phyloP scores from a whole-genome alignment of 2,113 vertebrate genomes.

The Rhombomys opimus region DNA sequence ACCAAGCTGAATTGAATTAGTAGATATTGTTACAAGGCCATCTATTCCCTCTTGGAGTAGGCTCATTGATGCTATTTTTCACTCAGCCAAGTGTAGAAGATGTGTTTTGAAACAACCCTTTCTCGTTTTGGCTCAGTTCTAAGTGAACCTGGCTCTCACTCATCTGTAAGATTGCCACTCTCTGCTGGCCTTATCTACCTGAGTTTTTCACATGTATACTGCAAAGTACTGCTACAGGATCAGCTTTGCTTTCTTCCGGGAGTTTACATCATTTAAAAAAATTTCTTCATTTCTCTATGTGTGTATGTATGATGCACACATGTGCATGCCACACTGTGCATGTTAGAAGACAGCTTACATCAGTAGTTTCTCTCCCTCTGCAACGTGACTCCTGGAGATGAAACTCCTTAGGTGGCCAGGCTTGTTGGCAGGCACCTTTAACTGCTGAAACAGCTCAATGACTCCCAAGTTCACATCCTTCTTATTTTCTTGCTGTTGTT shows the following conservation, averaged over 20 bases:
- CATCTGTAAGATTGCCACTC: neutral
- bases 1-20: slow-evolving; percentile 66
- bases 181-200: neutral
- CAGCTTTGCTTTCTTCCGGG: neutral
- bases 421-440: neutral
- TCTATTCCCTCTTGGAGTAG: neutral
- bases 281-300: neutral
- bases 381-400: neutral
- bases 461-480: neutral
- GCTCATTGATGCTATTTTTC: slow-evolving; percentile 3
- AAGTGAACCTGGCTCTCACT: slow-evolving; percentile 28
- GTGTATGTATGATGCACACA: neutral
- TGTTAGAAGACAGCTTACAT: neutral
- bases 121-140: neutral
- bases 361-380: no score
- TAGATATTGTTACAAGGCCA: slow-evolving; percentile 38
- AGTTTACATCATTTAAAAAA: neutral
- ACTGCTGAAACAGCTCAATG: neutral
- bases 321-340: neutral
- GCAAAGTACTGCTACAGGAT: neutral
- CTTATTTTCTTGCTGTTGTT: slow-evolving; percentile 10
- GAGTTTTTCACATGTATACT: neutral
- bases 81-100: neutral
- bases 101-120: neutral
- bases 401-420: neutral